These are phyloP conservation scores for Drosophila gunungcola DNA, from an alignment of 1,140 invertebrate species.

Conservation along the genomic window DNA sequence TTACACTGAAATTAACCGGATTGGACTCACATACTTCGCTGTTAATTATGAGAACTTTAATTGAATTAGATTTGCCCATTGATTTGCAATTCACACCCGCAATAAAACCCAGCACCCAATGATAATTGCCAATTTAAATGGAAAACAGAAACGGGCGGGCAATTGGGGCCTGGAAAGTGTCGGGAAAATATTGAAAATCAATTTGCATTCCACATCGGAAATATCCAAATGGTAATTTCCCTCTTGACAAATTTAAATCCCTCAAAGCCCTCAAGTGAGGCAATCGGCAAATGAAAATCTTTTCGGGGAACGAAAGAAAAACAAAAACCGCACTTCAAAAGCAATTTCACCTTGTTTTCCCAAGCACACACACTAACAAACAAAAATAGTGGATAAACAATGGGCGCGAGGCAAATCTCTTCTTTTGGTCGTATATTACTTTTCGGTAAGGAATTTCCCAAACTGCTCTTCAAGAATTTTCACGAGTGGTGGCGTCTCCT, in stretches of 20 bases:
- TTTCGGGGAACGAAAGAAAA: conserved; percentile 39
- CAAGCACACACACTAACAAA: conserved; percentile 26
- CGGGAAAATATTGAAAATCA: conserved; percentile 27
- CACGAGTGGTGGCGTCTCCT: conserved; percentile 46
- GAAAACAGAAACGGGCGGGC: background rate
- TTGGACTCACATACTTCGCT: background rate
- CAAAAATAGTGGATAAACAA: conserved; percentile 38
- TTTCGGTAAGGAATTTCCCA: conserved; percentile 42
- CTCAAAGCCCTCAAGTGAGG: conserved; percentile 34
- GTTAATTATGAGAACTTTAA: conserved; percentile 16
- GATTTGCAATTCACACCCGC: conserved; percentile 6
- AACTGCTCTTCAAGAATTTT: conserved; percentile 43
- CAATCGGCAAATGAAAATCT: conserved; percentile 48
- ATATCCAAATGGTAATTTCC: conserved; percentile 1
- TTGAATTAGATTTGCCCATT: conserved; percentile 18
- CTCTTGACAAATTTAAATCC: background rate
- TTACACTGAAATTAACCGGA: background rate
- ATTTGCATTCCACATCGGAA: conserved; percentile 22
- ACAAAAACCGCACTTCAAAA: conserved; percentile 58
- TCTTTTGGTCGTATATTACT: conserved; percentile 37
- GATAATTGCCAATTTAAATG: conserved; percentile 24
- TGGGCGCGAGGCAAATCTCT: conserved; percentile 31
- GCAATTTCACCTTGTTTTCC: conserved; percentile 71
- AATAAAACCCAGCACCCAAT: conserved; percentile 1
- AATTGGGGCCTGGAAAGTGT: conserved; percentile 7